Conservation (phyloP, 1,140 invertebrate genomes). For the Eriosoma lanigerum region DNA sequence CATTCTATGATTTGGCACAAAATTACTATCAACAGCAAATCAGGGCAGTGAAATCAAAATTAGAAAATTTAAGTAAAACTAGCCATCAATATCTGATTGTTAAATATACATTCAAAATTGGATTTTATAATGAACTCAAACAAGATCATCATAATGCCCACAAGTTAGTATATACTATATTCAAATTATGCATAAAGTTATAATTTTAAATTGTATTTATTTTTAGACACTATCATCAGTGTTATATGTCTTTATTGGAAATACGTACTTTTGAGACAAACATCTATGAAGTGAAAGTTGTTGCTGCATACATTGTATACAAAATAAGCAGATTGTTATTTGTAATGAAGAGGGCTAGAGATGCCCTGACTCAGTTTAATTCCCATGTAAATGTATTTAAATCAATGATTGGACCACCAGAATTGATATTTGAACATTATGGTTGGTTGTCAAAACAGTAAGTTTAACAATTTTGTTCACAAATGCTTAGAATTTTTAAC, state of each 20-base stretch:
- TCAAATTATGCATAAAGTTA: background rate
- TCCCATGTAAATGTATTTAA: slow-evolving; percentile 88
- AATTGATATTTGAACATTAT: slow-evolving; percentile 91
- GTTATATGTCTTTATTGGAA: slow-evolving; percentile 86
- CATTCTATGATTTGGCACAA: slow-evolving; percentile 89
- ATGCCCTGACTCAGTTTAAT: slow-evolving; percentile 91
- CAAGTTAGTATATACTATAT: slow-evolving; percentile 66
- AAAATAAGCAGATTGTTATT: slow-evolving; percentile 92
- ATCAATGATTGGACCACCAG: slow-evolving; percentile 71
- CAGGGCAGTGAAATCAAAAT: slow-evolving; percentile 82
- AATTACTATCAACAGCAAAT: slow-evolving; percentile 89
- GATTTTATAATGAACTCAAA: slow-evolving; percentile 91
- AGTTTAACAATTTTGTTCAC: too few relatives aligned
- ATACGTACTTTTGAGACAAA: slow-evolving; percentile 86
- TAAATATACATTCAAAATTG: slow-evolving; percentile 95
- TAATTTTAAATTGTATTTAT: slow-evolving; percentile 5
- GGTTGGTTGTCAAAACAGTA: slow-evolving; percentile 96
- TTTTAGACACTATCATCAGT: slow-evolving; percentile 85
- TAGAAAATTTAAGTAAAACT: slow-evolving; percentile 88
- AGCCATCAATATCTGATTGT: slow-evolving; percentile 91
- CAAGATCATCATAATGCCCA: slow-evolving; percentile 85
- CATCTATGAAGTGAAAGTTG: slow-evolving; percentile 87
- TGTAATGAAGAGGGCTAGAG: slow-evolving; percentile 81
- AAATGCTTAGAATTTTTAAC: background rate
- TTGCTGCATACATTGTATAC: slow-evolving; percentile 95